phyloP scores from a whole-genome alignment of 1,140 invertebrate genomes.

The Nautilus pompilius region DNA sequence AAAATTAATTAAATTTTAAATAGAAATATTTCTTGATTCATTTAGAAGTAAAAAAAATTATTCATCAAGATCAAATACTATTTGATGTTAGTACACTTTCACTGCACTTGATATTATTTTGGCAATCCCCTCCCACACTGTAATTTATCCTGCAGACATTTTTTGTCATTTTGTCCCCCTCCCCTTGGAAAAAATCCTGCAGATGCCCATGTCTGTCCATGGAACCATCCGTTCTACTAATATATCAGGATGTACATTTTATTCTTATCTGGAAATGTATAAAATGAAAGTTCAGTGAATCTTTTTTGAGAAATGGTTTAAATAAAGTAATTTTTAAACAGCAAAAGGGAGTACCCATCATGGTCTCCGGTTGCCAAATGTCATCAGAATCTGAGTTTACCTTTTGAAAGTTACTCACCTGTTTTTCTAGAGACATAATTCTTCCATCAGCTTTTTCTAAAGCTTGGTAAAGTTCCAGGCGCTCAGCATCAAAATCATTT shows the following conservation, averaged over 20 bases:
- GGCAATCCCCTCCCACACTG: no score
- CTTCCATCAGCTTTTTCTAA: slow-evolving; percentile 47
- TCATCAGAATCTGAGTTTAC: neutral
- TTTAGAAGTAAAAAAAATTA: no score
- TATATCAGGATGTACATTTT: neutral
- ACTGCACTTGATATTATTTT: no score
- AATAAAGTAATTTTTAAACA: neutral
- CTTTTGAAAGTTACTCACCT: slow-evolving; percentile 23
- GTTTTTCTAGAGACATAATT: slow-evolving; percentile 48
- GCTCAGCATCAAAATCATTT: no score
- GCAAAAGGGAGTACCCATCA: neutral
- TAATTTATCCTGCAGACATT: no score
- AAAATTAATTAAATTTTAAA: no score
- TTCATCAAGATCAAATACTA: no score
- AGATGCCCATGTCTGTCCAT: no score
- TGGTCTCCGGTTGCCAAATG: neutral
- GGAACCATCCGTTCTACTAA: neutral
- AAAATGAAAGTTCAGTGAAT: neutral
- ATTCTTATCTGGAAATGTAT: neutral
- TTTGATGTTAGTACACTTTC: no score
- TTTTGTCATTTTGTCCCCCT: no score
- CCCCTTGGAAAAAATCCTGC: no score
- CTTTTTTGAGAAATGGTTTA: neutral
- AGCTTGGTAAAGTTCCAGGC: slow-evolving; percentile 49
- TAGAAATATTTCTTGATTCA: no score